Conservation (phyloP, 1,140 invertebrate species). For the Bombyx mandarina region DNA sequence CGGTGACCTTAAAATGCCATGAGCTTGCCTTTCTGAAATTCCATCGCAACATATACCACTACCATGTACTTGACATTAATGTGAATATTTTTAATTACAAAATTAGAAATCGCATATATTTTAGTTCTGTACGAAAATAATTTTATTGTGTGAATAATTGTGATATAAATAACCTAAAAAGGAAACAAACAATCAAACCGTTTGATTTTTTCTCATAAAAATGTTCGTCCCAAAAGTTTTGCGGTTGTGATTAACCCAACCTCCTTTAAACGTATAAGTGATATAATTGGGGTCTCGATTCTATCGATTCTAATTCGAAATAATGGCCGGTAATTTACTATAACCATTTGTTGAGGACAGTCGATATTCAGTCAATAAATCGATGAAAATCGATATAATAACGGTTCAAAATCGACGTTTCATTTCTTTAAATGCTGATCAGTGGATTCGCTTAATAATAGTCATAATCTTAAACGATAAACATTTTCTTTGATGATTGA, state of each 20-base stretch:
- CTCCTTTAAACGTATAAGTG: constrained; percentile 70
- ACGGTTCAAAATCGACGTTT: constrained; percentile 58
- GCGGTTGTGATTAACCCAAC: constrained; percentile 60
- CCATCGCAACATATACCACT: no score
- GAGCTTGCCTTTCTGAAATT: no score
- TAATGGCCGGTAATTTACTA: constrained; percentile 64
- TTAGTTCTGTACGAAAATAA: no score
- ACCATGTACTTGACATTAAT: no score
- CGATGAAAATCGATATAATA: constrained; percentile 65
- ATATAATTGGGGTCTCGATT: constrained; percentile 67
- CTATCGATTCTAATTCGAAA: constrained; percentile 68
- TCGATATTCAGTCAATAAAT: constrained; percentile 69
- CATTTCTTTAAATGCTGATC: constrained; percentile 69
- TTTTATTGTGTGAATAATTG: no score
- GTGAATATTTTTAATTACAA: no score
- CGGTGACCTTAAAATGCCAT: no score
- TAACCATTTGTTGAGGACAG: constrained; percentile 64
- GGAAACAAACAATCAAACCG: constrained; percentile 17
- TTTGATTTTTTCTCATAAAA: no score
- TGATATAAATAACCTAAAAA: not conserved
- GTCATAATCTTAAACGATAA: constrained; percentile 56
- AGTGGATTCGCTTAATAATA: constrained; percentile 62
- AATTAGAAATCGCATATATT: no score
- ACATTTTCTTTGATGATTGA: constrained; percentile 36
- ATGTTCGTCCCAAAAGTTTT: constrained; percentile 33